These are phyloP conservation scores for Himalopsyche kuldschensis DNA, from an alignment of 2,888 invertebrate species.

Conservation along the genomic window DNA sequence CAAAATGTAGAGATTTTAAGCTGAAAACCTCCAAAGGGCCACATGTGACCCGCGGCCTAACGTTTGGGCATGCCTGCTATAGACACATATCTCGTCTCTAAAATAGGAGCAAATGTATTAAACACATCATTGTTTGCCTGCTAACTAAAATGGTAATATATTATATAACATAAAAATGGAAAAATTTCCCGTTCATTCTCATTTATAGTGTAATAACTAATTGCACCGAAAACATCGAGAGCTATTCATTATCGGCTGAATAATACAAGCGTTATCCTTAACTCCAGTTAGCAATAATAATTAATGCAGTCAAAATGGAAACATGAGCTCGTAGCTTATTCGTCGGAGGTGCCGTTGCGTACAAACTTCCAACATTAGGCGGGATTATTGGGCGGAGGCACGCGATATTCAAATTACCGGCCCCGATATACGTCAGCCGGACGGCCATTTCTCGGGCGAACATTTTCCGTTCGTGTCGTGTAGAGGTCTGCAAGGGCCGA, in stretches of 20 bases:
- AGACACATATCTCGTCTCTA: too few species aligned
- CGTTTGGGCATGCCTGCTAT: too few species aligned
- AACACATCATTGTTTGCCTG: too few species aligned
- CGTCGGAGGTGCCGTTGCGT: background rate
- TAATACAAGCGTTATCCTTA: background rate
- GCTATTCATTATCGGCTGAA: background rate
- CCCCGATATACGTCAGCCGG: constrained; percentile 1
- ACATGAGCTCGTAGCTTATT: background rate
- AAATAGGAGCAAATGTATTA: too few species aligned
- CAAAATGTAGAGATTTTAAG: too few species aligned
- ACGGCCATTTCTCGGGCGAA: background rate
- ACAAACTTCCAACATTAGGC: background rate
- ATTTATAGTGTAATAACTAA: background rate
- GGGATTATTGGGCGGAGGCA: constrained; percentile 25
- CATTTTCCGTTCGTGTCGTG: background rate
- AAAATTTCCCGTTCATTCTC: background rate
- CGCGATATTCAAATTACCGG: constrained; percentile 33
- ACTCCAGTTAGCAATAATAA: background rate
- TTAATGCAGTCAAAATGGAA: constrained; percentile 1
- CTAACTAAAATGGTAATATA: too few species aligned
- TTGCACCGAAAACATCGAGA: background rate
- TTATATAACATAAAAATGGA: too few species aligned
- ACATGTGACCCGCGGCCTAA: too few species aligned
- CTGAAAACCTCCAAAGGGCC: too few species aligned
- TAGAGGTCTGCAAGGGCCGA: too few species aligned